Evolutionary conservation across 2,888 invertebrate species (phyloP).

Genomic region (Hyposoter dolosus): DNA sequence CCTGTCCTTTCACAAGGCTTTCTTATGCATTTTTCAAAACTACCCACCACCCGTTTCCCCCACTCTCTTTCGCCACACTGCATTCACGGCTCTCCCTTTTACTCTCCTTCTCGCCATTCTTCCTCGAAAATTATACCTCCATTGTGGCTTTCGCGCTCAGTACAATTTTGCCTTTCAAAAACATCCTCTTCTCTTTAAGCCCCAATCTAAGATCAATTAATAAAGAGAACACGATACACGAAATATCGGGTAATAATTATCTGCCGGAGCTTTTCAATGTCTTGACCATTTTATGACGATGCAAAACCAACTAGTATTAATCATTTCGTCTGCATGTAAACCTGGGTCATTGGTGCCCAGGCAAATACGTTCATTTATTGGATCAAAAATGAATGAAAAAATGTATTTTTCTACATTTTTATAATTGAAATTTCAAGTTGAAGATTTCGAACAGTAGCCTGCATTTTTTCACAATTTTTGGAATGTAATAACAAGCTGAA

Average conservation of each 20-base stretch:
- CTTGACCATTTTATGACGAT: background rate
- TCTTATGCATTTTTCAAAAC: constrained; percentile 52
- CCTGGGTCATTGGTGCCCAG: too few relatives aligned
- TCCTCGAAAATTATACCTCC: constrained; percentile 31
- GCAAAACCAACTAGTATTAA: background rate
- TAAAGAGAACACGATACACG: background rate
- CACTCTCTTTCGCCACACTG: background rate
- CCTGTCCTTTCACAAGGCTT: constrained; percentile 33
- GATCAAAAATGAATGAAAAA: too few relatives aligned
- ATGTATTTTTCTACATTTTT: too few relatives aligned
- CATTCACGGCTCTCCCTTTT: background rate
- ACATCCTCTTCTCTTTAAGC: constrained; percentile 25
- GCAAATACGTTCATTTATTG: too few relatives aligned
- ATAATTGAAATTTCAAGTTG: too few relatives aligned
- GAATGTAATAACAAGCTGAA: too few relatives aligned
- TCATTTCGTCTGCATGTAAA: background rate
- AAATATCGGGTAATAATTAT: too few relatives aligned
- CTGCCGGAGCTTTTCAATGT: too few relatives aligned
- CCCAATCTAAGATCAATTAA: constrained; percentile 9
- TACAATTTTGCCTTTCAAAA: background rate
- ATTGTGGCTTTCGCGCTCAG: constrained; percentile 2
- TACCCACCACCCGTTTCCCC: background rate
- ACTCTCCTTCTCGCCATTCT: background rate
- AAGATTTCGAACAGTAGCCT: too few relatives aligned
- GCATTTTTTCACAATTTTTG: too few relatives aligned